Evolutionary conservation across 2,797 vertebrate genomes (phyloP), one percentile per base, ranked within the genome.

Genomic region (Morelia viridis): DNA sequence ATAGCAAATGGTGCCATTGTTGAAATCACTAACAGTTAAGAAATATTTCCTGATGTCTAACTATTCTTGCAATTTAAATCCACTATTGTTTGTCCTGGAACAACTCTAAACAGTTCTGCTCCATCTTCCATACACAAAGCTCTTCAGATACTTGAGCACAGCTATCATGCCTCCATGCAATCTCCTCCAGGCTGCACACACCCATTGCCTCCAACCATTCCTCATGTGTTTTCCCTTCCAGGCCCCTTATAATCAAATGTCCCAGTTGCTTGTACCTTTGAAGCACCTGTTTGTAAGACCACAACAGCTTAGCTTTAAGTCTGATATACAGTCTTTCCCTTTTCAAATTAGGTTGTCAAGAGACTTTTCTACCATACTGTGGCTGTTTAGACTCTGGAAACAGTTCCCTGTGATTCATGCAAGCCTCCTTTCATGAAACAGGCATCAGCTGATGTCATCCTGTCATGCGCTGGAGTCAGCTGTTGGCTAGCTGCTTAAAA

Each of bases 391-490:
- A 87, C 92, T 53, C 88, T 64, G 57, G 24, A 64, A 92, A 87
- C 24, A 19, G n/a, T 56, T 15, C 58, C 28, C 24, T 83, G 58
- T 76, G 92, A 53, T 24, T 53, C 76, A 10, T 83, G 58, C 46
- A 80, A 50, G 15, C 50, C 57, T 2, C 17, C 60, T 65, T 90
- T 90, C 58, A 62, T 64, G 58, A 65, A 85, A 58, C 60, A 89
- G 61, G 19, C n/a, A 84, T 84, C 58, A 87, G 64, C 89, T 90
- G 85, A 90, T 90, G 68, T 90, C 89, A 90, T 83, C 64, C 85
- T 50, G 84, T 71, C 58, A 87, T 57, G 46, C 35, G 1, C 6
- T 50, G 60, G 12, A 92, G 85, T 90, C 83, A 90, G 64, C 83
- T 26, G 13, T 80, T 50, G 62, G 65, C 85, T 80, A 90, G 57